Conservation (phyloP, 1,140 invertebrate genomes). For the Lucilia cuprina region DNA sequence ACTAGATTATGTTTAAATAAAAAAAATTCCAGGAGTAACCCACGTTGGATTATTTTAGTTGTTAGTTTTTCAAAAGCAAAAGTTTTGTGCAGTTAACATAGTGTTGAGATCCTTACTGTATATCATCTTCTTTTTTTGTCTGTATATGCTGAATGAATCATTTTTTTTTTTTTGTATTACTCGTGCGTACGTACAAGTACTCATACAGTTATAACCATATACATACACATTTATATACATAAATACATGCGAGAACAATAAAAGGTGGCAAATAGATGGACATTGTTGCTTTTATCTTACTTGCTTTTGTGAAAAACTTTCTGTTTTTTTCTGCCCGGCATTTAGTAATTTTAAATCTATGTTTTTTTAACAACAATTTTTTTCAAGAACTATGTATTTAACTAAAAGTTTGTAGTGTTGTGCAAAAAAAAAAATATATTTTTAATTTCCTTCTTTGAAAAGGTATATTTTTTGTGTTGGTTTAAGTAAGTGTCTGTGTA, state of each 20-base stretch:
- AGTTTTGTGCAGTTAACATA: not conserved
- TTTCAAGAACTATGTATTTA: not conserved
- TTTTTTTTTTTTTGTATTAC: not conserved
- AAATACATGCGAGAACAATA: not conserved
- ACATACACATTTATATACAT: not conserved
- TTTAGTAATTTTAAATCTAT: not conserved
- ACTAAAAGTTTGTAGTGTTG: not conserved
- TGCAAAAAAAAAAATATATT: not conserved
- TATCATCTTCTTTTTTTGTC: not conserved
- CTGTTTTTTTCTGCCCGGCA: not conserved
- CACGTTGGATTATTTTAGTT: not conserved
- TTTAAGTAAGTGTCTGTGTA: not conserved
- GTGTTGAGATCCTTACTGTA: not conserved
- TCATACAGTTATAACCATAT: not conserved
- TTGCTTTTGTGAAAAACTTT: not conserved
- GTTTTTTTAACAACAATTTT: not conserved
- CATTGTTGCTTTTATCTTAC: not conserved
- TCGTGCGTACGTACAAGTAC: not conserved
- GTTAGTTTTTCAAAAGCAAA: not conserved
- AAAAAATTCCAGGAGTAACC: not conserved
- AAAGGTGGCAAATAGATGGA: slow-evolving; percentile 16
- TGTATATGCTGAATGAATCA: not conserved
- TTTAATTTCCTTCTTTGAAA: not conserved
- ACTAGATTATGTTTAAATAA: no score
- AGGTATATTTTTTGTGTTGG: not conserved